These are phyloP conservation scores for Hydrocynus forskahlii DNA, from an alignment of 2,797 vertebrate species.

Conservation along the genomic window DNA sequence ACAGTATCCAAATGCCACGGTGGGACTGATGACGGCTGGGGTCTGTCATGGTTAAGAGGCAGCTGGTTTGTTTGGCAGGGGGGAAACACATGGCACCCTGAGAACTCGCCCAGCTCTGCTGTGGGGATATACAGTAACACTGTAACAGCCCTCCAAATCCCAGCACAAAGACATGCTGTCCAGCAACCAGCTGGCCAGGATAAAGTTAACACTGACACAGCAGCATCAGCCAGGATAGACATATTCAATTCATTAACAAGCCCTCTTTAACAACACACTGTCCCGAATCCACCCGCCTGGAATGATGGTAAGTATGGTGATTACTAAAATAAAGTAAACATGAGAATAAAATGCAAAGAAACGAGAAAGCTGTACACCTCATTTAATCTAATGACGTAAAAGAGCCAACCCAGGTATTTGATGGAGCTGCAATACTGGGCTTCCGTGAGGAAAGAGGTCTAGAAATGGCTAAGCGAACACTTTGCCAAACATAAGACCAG, in stretches of 20 bases:
- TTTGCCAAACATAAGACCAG: no score
- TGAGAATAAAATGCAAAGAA: no score
- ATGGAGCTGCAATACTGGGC: no score
- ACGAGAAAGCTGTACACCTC: no score
- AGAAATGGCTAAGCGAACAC: no score
- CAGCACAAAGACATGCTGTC: neutral
- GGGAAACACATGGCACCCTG: conserved; percentile 22
- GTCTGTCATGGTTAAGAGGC: conserved; percentile 6
- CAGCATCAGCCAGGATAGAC: neutral
- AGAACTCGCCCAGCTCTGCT: conserved; percentile 21
- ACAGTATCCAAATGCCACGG: neutral
- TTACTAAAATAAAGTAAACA: no score
- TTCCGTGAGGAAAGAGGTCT: no score
- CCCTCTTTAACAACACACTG: no score
- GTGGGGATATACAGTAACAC: conserved; percentile 40
- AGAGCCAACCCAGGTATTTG: no score
- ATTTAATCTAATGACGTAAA: no score
- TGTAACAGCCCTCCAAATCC: neutral
- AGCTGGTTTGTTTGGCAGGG: conserved; percentile 32
- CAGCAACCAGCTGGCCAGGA: conserved; percentile 37
- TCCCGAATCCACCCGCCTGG: no score
- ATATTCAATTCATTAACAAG: neutral
- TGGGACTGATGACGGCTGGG: neutral
- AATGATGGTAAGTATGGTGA: no score
- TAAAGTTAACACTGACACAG: neutral